Base-by-base conservation (phyloP, 2,113 vertebrate species). In the Trachemys scripta region DNA sequence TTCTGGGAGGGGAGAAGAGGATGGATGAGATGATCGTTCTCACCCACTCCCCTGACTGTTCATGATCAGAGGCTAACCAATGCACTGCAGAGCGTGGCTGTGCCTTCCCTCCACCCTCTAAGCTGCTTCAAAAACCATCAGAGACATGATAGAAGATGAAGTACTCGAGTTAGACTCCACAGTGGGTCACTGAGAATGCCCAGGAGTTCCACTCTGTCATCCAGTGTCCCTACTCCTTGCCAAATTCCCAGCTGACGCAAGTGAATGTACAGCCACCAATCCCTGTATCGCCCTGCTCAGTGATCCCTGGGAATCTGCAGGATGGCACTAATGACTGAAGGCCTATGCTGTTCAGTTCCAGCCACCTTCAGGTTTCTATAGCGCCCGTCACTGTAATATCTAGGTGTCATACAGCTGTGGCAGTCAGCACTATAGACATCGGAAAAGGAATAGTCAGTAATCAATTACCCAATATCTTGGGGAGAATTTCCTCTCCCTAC, bases 381-480 rank as follows among this genome's bases (percentile, higher is more conserved):
- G 72, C 2, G 20, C 38, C 20, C 5, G 4, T 25, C 20, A 2
- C 38, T 75, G 75, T 3, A 13, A 16, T 25, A 47, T 20, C 22
- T 16, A 54, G 79, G 25, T 13, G 59, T 50, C 57, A 1, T 5
- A 8, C 2, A 0, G 1, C 3, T 35, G 10, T 19, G 35, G 62
- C 51, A 85, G 69, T 83, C 2, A 22, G 38, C 86, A 83, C 49
- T 13, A 10, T 6, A 17, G 75, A 51, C 84, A 72, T 6, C 4
- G 45, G 1, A 19, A 57, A 13, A 14, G 53, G n/a, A 84, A 45
- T 51, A 47, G 62, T n/a, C 54, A 31, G 47, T 51, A 31, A 5
- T 49, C 6, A 5, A 47, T 65, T 12, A 76, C 75, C 11, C 11
- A 42, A 14, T 47, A 6, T 24, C 69, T 75, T 22, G 45, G 51